Evolutionary conservation across 2,888 invertebrate species (phyloP).

Genomic region (Lasioglossum calceatum): DNA sequence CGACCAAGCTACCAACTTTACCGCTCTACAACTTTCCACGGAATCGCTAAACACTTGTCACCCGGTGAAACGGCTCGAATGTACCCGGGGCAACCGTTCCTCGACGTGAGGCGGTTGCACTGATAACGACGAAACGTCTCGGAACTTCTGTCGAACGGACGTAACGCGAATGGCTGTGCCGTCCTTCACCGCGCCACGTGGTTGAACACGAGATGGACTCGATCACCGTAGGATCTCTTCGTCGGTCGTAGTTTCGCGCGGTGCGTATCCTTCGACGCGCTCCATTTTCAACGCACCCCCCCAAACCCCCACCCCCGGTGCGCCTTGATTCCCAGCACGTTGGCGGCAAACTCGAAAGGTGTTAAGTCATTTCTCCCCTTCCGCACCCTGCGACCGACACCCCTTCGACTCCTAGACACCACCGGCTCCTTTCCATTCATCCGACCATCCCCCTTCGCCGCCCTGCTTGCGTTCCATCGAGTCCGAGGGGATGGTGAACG

Average conservation of each 20-base stretch:
- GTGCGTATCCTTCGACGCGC: conserved; percentile 15
- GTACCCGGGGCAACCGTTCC: background rate
- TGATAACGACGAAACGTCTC: background rate
- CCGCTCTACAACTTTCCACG: conserved; percentile 39
- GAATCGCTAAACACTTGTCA: conserved; percentile 34
- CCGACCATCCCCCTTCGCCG: conserved; percentile 44
- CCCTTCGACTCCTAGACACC: conserved; percentile 12
- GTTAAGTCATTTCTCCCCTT: conserved; percentile 25
- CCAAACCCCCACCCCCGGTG: background rate
- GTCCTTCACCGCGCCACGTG: background rate
- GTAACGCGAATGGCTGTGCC: background rate
- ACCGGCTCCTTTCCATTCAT: conserved; percentile 60
- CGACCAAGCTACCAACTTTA: conserved; percentile 3
- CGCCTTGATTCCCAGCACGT: background rate
- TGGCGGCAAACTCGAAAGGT: conserved; percentile 56
- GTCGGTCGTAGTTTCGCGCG: background rate
- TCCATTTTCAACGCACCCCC: background rate
- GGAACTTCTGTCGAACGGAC: background rate
- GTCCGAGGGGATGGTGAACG: conserved; percentile 50
- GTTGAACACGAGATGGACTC: background rate
- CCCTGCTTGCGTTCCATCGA: conserved; percentile 35
- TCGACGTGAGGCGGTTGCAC: background rate
- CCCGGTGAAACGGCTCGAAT: conserved; percentile 32
- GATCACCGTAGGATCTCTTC: background rate
- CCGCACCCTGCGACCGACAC: background rate